phyloP scores from a whole-genome alignment of 2,888 invertebrate species.

The Malthinus flaveolus region DNA sequence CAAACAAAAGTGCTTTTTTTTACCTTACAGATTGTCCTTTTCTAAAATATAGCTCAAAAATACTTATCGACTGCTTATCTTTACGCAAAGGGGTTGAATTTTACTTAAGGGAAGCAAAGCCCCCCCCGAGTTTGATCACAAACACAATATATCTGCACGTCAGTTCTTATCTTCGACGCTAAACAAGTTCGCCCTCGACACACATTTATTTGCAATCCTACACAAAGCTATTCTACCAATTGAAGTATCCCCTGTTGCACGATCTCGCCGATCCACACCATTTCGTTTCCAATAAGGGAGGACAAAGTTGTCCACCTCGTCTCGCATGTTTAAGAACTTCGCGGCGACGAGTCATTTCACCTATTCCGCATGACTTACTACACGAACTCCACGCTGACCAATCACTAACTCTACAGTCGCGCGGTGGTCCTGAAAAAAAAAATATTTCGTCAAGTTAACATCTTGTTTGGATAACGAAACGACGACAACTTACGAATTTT shows the following conservation, averaged over 20 bases:
- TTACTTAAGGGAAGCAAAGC: constrained; percentile 17
- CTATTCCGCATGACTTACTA: constrained; percentile 87
- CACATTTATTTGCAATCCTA: constrained; percentile 22
- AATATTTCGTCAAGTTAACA: neutral
- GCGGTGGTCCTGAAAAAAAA: constrained; percentile 59
- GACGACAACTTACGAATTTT: constrained; percentile 53
- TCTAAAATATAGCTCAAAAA: constrained; percentile 25
- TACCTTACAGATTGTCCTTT: constrained; percentile 26
- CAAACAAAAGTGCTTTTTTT: neutral
- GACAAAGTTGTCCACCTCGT: constrained; percentile 81
- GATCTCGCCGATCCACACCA: constrained; percentile 83
- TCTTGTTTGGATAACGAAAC: too few relatives aligned
- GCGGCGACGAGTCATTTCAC: constrained; percentile 80
- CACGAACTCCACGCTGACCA: constrained; percentile 90
- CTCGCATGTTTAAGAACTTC: constrained; percentile 76
- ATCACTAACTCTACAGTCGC: constrained; percentile 82
- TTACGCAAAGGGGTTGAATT: constrained; percentile 25
- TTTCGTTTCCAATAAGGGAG: constrained; percentile 79
- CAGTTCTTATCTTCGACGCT: constrained; percentile 23
- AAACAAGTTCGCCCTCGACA: constrained; percentile 18
- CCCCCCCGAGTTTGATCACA: constrained; percentile 28
- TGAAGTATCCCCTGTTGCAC: constrained; percentile 67
- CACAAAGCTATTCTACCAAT: constrained; percentile 55
- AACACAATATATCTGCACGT: constrained; percentile 22
- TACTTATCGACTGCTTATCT: constrained; percentile 24